Base-by-base conservation (phyloP, 1,140 invertebrate genomes). In the Drosophila nikananu region DNA sequence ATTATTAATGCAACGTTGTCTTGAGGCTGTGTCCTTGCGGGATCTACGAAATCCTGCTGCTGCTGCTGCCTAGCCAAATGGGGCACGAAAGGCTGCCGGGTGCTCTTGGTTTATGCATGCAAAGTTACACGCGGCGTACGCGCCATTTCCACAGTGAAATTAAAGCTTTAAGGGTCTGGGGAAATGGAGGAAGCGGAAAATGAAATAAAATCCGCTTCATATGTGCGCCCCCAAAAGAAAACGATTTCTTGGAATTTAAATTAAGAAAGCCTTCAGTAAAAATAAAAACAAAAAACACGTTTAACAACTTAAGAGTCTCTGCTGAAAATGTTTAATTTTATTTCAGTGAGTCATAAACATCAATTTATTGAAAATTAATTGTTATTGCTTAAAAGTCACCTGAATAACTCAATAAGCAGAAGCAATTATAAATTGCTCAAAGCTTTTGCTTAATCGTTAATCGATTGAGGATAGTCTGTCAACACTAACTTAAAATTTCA, bases 71-170 rank as follows among this genome's bases (percentile, higher is more conserved):
- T 39, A 52, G 57, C 55, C 74, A 80, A 80, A 83, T 83, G 81
- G 27, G 63, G 81, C 65, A 67, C 51, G 55, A 77, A 66, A 81
- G 62, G 60, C 75, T 54, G 57, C 25, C 44, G 37, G 49, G 49
- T 67, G 64, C 57, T 68, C 25, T 49, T 83, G 57, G 67, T 84
- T 87, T 81, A 89, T 89, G 84, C 76, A 87, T 89, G 84, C 78
- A 84, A 87, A 87, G 66, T 72, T 77, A 67, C n/a, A n/a, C 78
- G 81, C 68, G 77, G 84, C 83, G 81, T 83, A 83, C 80, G 72
- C 81, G 72, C 70, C 74, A 77, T 89, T 44, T 83, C 37, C 57
- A 23, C 30, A 51, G 54, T 42, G 73, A 73, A 61, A 39, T 61
- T 73, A 61, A 73, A 52, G 67, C 71, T 61, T 74, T 74, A 73